Conservation (phyloP, 2,888 invertebrate species). For the Eulithis testata region DNA sequence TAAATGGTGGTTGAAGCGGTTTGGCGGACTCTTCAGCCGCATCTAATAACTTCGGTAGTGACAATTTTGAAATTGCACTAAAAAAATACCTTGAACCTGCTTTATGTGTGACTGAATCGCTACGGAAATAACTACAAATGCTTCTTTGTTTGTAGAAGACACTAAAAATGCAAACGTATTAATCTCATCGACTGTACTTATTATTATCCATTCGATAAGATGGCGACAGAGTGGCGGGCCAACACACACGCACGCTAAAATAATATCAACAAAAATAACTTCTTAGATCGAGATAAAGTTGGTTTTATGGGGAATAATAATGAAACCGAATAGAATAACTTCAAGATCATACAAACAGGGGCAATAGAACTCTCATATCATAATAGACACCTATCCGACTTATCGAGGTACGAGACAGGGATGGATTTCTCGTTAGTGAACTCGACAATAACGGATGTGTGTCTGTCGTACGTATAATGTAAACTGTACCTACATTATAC, state of each 20-base stretch:
- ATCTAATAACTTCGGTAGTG: too few relatives aligned
- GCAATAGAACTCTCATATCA: not conserved
- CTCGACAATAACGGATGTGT: too few relatives aligned
- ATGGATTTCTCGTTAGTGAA: too few relatives aligned
- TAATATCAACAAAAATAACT: constrained; percentile 8
- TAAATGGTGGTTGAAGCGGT: too few relatives aligned
- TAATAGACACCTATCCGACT: not conserved
- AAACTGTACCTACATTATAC: too few relatives aligned
- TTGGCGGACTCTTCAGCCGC: too few relatives aligned
- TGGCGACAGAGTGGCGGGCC: constrained; percentile 26
- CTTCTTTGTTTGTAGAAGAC: constrained; percentile 1
- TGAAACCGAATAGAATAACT: not conserved
- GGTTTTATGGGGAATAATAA: constrained; percentile 4
- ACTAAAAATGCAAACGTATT: constrained; percentile 16
- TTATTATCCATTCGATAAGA: constrained; percentile 8
- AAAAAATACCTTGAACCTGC: not conserved
- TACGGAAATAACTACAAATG: not conserved
- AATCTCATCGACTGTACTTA: constrained; percentile 13
- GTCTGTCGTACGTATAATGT: too few relatives aligned
- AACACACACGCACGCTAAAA: constrained; percentile 11
- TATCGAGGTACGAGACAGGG: too few relatives aligned
- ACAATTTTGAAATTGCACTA: too few relatives aligned
- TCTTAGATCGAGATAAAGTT: constrained; percentile 4
- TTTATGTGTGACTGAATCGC: constrained; percentile 1
- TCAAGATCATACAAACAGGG: not conserved